Base-by-base conservation (phyloP, 2,113 vertebrate species). In the Nanorana parkeri region DNA sequence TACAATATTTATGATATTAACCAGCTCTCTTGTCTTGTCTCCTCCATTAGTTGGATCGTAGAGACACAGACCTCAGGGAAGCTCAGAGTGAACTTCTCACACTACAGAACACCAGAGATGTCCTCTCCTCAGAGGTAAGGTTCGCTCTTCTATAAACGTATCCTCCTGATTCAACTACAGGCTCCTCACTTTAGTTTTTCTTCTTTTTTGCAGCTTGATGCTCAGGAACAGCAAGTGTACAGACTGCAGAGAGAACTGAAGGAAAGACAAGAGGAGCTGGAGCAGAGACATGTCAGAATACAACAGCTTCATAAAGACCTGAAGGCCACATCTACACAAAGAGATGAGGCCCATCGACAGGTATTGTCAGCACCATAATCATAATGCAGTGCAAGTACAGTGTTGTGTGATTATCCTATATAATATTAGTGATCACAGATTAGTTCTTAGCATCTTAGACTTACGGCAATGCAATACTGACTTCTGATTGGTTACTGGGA, bases 131-230 rank as follows among this genome's bases (percentile, higher is more conserved):
- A 85, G 90, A 94, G 93, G 93, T 93, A 93, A 90, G 85, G 11
- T 52, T 69, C 64, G 11, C 4, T 36, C 63, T 65, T 85, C 65
- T 0, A 0, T 71, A 5, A 51, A 23, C 23, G 67, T 28, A 78
- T 83, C 77, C 69, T 77, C 76, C 19, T 19, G 13, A 47, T 47
- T 47, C 11, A 24, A 20, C 79, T 56, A 17, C 69, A 69, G 47
- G 19, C 51, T 23, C 29, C 36, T 64, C 26, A 65, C 60, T 41
- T 13, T 5, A 13, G 54, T 21, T 58, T 16, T 95, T 91, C 93
- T 93, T 91, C 94, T 92, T 91, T 93, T 94, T 94, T 94, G 93
- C 93, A 96, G 94, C 93, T 96, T 93, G 96, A 95, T 92, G 90
- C 94, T 93, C 93, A 94, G 92, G 93, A 96, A 90, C 94, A 93